Conservation (phyloP, 2,888 invertebrate genomes). For the Danaus chrysippus region DNA sequence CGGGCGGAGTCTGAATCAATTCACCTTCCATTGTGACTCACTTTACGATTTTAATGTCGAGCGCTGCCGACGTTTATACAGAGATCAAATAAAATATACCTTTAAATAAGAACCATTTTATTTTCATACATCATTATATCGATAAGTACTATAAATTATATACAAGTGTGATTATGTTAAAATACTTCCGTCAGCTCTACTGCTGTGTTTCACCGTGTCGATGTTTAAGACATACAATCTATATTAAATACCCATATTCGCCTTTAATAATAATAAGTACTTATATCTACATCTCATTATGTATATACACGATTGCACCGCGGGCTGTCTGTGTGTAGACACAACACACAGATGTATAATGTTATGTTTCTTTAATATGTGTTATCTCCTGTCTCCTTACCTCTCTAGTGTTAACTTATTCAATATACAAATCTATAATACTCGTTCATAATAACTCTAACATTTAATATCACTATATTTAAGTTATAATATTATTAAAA, state of each 20-base stretch:
- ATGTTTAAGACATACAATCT: constrained; percentile 9
- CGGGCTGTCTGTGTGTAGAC: neutral
- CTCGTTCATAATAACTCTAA: neutral
- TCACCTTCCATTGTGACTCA: constrained; percentile 24
- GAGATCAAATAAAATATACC: neutral
- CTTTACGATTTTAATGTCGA: neutral
- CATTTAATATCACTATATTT: constrained; percentile 6
- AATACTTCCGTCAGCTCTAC: neutral
- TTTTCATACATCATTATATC: constrained; percentile 6
- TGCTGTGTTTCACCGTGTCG: neutral
- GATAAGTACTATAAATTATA: neutral
- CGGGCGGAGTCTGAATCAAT: constrained; percentile 32
- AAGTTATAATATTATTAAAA: constrained; percentile 3
- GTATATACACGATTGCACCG: constrained; percentile 39
- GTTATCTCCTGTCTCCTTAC: too few relatives aligned
- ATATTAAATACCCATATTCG: constrained; percentile 39
- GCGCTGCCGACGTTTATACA: neutral
- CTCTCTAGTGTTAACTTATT: neutral
- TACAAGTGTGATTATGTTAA: constrained; percentile 1
- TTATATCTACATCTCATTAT: constrained; percentile 19
- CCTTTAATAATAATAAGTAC: constrained; percentile 19
- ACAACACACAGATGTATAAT: neutral
- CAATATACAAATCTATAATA: constrained; percentile 5
- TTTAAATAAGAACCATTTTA: constrained; percentile 16
- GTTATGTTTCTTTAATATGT: neutral